A percentile compares a stretch with the other conserved stretches of the same genome.
Conservation (phyloP, 1,140 invertebrate species). For the Drosophila bocqueti region DNA sequence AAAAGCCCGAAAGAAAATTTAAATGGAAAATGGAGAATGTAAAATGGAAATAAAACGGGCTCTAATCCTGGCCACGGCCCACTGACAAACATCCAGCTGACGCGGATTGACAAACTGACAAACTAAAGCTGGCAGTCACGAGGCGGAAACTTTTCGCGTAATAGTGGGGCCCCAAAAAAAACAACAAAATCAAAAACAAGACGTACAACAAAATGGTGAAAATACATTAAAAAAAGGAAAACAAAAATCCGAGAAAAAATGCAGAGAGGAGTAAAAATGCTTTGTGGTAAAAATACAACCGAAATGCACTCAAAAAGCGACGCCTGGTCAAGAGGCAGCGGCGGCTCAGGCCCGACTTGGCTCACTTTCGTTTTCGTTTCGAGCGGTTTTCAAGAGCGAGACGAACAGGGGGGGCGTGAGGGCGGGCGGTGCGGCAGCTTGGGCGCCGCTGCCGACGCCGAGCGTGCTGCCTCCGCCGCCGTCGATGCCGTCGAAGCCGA, state of each 20-base stretch:
- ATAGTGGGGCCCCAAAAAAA: conserved; percentile 32
- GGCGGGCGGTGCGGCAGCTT: not conserved
- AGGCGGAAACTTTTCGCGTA: conserved; percentile 70
- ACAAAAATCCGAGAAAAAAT: not conserved
- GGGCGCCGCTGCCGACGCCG: conserved; percentile 18
- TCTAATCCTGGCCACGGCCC: conserved; percentile 66
- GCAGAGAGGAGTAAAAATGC: conserved; percentile 13
- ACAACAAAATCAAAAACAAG: conserved; percentile 14
- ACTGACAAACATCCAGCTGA: conserved; percentile 51
- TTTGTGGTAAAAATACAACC: not conserved
- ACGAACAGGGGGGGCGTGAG: conserved; percentile 7
- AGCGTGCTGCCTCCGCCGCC: conserved; percentile 31
- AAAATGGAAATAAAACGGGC: conserved; percentile 34
- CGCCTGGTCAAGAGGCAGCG: conserved; percentile 35
- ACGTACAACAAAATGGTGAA: conserved; percentile 13
- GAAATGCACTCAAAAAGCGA: conserved; percentile 34
- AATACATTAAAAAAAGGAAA: conserved; percentile 12
- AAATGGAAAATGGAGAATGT: not conserved
- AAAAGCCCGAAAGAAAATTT: conserved; percentile 1
- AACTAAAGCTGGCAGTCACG: conserved; percentile 57
- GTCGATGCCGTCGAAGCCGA: conserved; percentile 1
- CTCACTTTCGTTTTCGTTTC: conserved; percentile 71
- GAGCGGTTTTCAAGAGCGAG: conserved; percentile 33
- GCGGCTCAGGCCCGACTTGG: conserved; percentile 50
- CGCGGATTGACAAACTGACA: conserved; percentile 43